Evolutionary conservation across 2,888 invertebrate species (phyloP).

Genomic region (Shargacucullia verbasci): DNA sequence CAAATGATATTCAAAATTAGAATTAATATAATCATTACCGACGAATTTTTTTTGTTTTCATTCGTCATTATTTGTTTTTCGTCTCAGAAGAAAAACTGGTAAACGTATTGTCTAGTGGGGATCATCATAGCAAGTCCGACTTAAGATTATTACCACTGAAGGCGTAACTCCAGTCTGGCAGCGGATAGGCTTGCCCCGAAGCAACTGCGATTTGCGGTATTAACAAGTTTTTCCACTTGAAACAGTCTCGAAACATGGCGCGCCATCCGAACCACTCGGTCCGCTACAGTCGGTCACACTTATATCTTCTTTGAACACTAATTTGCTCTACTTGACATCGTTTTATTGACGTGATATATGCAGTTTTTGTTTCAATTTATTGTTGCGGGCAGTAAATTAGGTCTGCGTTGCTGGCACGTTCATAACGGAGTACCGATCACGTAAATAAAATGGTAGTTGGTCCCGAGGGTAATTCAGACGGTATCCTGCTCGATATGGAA

Average conservation of each 20-base stretch:
- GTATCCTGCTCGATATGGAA: too few relatives aligned
- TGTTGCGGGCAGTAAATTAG: background rate
- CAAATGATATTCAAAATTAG: too few relatives aligned
- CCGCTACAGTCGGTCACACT: constrained; percentile 33
- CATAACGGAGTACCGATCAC: too few relatives aligned
- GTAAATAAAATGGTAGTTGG: too few relatives aligned
- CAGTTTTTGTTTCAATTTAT: constrained; percentile 17
- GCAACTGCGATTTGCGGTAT: constrained; percentile 41
- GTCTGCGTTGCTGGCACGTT: constrained; percentile 2
- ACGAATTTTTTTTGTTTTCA: too few relatives aligned
- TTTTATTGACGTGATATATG: constrained; percentile 28
- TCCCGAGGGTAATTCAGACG: too few relatives aligned
- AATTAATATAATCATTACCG: too few relatives aligned
- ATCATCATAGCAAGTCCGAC: constrained; percentile 42
- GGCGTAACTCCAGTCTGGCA: constrained; percentile 17
- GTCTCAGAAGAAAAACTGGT: constrained; percentile 4
- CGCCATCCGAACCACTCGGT: constrained; percentile 31
- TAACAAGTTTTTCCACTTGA: constrained; percentile 53
- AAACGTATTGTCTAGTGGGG: constrained; percentile 39
- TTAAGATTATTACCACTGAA: constrained; percentile 40
- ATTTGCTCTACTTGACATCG: constrained; percentile 38
- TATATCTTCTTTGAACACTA: constrained; percentile 37
- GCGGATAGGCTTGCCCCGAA: constrained; percentile 31
- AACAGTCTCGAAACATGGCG: constrained; percentile 41
- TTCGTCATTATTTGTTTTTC: background rate